Evolutionary conservation across 2,888 invertebrate species (phyloP), one percentile per base, ranked within the genome.

Genomic region (Apodemia mormo): DNA sequence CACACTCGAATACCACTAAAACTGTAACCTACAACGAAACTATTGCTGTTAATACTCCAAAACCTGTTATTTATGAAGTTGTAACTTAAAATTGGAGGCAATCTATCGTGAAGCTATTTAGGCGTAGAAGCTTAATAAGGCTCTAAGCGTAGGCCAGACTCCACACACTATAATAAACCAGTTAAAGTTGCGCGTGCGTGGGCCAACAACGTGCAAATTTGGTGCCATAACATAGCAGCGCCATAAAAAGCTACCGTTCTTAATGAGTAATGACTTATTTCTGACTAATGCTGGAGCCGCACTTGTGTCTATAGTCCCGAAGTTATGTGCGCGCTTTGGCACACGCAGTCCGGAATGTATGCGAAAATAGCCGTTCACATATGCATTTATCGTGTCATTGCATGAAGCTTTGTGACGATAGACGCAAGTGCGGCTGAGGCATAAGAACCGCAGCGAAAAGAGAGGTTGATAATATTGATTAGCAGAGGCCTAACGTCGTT

Each of bases 201-300:
- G 61, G 61, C 30, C 61, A 2, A 33, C 8, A 30, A 61, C 61
- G 61, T 30, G 61, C 61, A 33, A 61, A 61, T 61, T 61, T 37
- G 61, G 61, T 61, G 33, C 61, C 61, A 14, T 61, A 58, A 33
- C 61, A 61, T 61, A 61, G 14, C 61, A 33, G 14, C 61, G 61
- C 61, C 61, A 61, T 61, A 61, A 61, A 61, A 61, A 61, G 58
- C 58, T 58, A 58, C 58, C 12, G 58, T 58, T 56, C n/a, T 56
- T 56, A 58, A 58, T 58, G 58, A 58, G n/a, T n/a, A n/a, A n/a
- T n/a, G n/a, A n/a, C 58, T 58, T 30, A 58, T 58, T 58, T 58
- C 12, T 58, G 30, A 30, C 30, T 58, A 30, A 58, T 30, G 12
- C 30, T n/a, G n/a, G n/a, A n/a, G n/a, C n/a, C n/a, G n/a, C n/a